Evolutionary conservation across 2,797 vertebrate species (phyloP).

Genomic region (Ciconia nigra): DNA sequence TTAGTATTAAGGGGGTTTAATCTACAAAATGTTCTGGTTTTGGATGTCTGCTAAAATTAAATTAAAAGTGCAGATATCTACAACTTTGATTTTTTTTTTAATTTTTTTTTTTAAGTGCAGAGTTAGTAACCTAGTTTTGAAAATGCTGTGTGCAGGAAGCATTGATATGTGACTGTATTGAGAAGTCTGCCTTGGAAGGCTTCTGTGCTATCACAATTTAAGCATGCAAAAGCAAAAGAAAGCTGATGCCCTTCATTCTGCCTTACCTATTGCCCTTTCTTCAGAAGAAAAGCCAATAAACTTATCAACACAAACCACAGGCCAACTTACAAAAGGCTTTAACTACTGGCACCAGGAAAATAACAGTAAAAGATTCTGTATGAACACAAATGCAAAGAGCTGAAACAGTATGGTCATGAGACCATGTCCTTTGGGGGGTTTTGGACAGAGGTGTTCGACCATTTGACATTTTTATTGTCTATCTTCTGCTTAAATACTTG

Average conservation of each 20-base stretch:
- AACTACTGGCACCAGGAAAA: slow-evolving; percentile 10
- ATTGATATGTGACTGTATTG: background rate
- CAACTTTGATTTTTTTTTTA: background rate
- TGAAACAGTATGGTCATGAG: background rate
- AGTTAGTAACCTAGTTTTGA: background rate
- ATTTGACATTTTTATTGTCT: background rate
- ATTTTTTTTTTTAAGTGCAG: background rate
- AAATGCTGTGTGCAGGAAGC: background rate
- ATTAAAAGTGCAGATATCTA: background rate
- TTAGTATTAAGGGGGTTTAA: background rate
- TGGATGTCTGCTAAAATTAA: background rate
- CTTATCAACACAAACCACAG: slow-evolving; percentile 42
- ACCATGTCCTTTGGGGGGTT: background rate
- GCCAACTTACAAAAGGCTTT: slow-evolving; percentile 30
- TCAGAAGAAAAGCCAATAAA: slow-evolving; percentile 50
- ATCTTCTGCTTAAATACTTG: background rate
- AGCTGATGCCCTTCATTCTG: slow-evolving; percentile 39
- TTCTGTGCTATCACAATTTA: background rate
- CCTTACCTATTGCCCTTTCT: slow-evolving; percentile 48
- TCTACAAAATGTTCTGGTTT: background rate
- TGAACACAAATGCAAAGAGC: background rate
- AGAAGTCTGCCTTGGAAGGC: background rate
- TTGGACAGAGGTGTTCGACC: background rate
- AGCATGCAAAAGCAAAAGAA: slow-evolving; percentile 28
- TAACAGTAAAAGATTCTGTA: background rate